phyloP scores from a whole-genome alignment of 2,797 vertebrate genomes.

The Caiman crocodilus region DNA sequence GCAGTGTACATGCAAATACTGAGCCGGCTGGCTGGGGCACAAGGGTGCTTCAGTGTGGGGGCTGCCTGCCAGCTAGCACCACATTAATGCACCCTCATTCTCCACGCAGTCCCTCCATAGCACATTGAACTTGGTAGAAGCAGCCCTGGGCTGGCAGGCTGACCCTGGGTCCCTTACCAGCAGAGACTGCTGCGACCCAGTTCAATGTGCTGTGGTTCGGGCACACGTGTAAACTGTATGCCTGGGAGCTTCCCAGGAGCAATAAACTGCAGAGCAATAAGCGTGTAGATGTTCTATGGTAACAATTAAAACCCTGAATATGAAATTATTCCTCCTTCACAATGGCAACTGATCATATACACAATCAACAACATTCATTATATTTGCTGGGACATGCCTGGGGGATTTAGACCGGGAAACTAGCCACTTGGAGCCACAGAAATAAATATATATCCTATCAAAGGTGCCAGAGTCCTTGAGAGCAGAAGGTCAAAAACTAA shows the following conservation, averaged over 20 bases:
- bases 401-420: slow-evolving; percentile 27
- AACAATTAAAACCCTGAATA: background rate
- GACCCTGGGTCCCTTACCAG: too few species aligned
- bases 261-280: too few species aligned
- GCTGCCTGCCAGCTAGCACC: background rate
- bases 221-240: too few species aligned
- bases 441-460: slow-evolving; percentile 9
- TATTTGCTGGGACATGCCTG: slow-evolving; percentile 10
- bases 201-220: too few species aligned
- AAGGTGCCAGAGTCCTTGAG: background rate
- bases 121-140: too few species aligned
- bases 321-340: background rate
- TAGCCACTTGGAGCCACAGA: background rate
- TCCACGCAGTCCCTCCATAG: too few species aligned
- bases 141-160: too few species aligned
- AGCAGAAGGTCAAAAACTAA: background rate
- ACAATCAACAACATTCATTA: background rate
- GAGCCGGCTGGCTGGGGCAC: too few species aligned
- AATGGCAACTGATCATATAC: background rate
- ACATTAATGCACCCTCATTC: background rate
- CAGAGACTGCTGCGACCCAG: too few species aligned
- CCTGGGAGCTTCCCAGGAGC: too few species aligned
- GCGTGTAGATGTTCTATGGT: too few species aligned
- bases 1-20: too few species aligned
- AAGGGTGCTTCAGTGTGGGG: background rate